phyloP scores from a whole-genome alignment of 2,113 vertebrate species.

The Smithornis capensis region DNA sequence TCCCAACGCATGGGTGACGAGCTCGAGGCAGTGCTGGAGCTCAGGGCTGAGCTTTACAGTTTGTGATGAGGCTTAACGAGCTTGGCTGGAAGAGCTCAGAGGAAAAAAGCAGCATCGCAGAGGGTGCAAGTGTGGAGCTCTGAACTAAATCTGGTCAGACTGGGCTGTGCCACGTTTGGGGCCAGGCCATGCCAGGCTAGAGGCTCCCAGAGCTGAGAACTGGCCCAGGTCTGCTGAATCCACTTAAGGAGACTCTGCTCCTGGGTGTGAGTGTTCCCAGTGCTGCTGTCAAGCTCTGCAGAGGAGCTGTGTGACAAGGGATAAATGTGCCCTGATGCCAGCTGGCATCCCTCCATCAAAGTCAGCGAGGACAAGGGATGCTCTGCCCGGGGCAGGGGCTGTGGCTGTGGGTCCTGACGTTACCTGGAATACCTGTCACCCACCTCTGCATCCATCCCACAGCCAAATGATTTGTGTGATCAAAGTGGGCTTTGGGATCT shows the following conservation, averaged over 20 bases:
- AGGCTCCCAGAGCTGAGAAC: neutral
- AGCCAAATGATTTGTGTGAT: neutral
- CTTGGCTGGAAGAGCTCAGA: neutral
- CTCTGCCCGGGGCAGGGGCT: neutral
- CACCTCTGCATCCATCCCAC: neutral
- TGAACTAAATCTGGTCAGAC: neutral
- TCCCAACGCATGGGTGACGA: neutral
- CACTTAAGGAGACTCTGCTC: neutral
- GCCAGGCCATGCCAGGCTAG: neutral
- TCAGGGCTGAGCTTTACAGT: slow-evolving; percentile 8
- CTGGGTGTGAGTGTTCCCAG: neutral
- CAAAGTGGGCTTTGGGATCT: neutral
- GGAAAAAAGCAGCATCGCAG: neutral
- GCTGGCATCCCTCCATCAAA: neutral
- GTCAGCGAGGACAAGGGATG: neutral
- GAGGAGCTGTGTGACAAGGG: neutral
- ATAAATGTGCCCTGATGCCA: neutral
- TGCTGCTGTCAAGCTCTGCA: neutral
- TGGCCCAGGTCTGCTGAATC: neutral
- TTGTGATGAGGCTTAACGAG: slow-evolving; percentile 46
- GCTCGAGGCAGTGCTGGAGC: neutral
- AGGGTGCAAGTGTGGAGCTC: neutral
- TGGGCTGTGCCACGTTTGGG: neutral
- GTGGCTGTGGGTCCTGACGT: neutral
- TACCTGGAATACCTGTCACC: neutral